Percentiles rank a stretch among this genome's conserved stretches.
These are phyloP conservation scores for Xiphophorus hellerii DNA, from an alignment of 2,113 vertebrate genomes.

Conservation along the genomic window DNA sequence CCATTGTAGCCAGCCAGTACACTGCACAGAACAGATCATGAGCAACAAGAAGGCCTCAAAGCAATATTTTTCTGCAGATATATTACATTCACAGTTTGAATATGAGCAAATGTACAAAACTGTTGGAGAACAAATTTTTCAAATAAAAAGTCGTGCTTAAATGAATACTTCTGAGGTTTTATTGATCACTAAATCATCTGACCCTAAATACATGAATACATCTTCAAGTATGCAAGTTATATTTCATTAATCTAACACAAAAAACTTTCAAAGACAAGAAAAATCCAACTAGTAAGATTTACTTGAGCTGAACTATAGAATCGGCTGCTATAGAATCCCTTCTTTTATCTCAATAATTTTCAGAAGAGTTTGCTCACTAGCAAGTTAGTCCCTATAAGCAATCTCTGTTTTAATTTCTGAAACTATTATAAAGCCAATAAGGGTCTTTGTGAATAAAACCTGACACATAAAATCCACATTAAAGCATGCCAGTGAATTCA, in stretches of 20 bases:
- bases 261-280: background rate
- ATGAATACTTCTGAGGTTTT: background rate
- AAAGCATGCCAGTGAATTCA: conserved; percentile 49
- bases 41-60: background rate
- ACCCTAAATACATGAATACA: background rate
- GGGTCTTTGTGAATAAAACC: conserved; percentile 52
- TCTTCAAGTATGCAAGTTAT: background rate
- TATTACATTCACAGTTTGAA: background rate
- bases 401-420: conserved; percentile 30
- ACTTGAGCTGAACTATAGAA: background rate
- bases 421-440: conserved; percentile 27
- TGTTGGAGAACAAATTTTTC: background rate
- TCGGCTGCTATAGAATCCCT: background rate
- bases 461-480: conserved; percentile 65
- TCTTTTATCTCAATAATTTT: background rate
- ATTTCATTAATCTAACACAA: background rate
- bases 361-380: background rate
- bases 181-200: background rate
- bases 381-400: conserved; percentile 7
- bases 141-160: background rate
- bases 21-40: conserved; percentile 70
- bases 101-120: background rate
- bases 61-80: background rate
- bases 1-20: conserved; percentile 93
- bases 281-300: background rate